Evolutionary conservation across 1,140 invertebrate genomes (phyloP), one percentile per base, ranked within the genome.

Genomic region (Gonioctena quinquepunctata): DNA sequence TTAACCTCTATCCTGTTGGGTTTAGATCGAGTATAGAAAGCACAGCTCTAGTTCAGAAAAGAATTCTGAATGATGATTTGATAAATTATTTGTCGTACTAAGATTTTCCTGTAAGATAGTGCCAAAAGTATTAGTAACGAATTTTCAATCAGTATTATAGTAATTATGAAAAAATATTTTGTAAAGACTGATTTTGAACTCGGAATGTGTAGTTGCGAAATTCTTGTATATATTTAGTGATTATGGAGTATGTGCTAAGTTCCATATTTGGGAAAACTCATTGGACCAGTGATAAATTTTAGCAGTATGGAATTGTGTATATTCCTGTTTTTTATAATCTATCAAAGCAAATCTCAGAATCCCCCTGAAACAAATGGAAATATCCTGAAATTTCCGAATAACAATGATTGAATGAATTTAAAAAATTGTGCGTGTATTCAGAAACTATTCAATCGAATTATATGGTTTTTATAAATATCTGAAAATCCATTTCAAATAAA

Each of bases 101-200:
- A 54, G 19, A 11, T 54, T 19, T 42, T 18, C 19, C 13, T 54
- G 52, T 54, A 16, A 54, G 11, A 54, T 54, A 52, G 21, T 64
- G 21, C 42, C 62, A 64, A 64, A 54, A 21, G 22, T 54, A 21
- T 54, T 54, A 54, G 13, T 19, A 21, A 23, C 11, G 22, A 3
- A 21, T 22, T 11, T 26, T 22, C 42, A 57, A 67, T 57, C 50
- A 66, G 69, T 71, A 71, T 71, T 67, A 71, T 67, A 28, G 22
- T 48, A 11, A 65, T 13, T 22, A 28, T 65, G 63, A 23, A 16
- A 50, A 65, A 52, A 54, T 18, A 8, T 49, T 60, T 22, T 57
- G 42, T 25, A 64, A 62, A 68, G 59, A 68, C 66, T 68, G 66
- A 68, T 62, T 56, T 68, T 56, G 26, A 68, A 56, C 61, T 67